Evolutionary conservation across 2,113 vertebrate species (phyloP).

Genomic region (Pungitius pungitius): DNA sequence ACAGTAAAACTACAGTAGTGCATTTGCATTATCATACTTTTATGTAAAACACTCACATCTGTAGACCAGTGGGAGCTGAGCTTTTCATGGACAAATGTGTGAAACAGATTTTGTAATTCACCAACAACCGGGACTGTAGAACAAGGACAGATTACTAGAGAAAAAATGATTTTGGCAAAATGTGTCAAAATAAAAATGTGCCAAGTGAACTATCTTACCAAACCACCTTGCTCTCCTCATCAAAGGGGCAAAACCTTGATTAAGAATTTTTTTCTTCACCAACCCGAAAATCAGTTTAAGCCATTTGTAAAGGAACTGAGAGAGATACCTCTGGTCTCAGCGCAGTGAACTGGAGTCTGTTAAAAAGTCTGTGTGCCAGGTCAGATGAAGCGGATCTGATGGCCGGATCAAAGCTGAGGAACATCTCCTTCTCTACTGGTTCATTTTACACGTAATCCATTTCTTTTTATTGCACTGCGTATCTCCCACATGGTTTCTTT

Average conservation of each 20-base stretch:
- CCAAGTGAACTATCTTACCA: not conserved
- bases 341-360: slow-evolving; percentile 19
- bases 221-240: slow-evolving; percentile 21
- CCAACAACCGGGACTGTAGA: not conserved
- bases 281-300: slow-evolving; percentile 31
- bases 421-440: slow-evolving; percentile 28
- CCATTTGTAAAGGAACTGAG: not conserved
- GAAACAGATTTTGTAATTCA: slow-evolving; percentile 15
- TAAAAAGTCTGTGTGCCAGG: slow-evolving; percentile 24
- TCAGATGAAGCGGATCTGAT: slow-evolving; percentile 49
- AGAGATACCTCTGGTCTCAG: slow-evolving; percentile 28
- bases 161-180: slow-evolving; percentile 8
- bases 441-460: slow-evolving; percentile 43
- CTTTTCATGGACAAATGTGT: not conserved
- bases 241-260: slow-evolving; percentile 26
- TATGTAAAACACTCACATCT: slow-evolving; percentile 19
- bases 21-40: slow-evolving; percentile 15
- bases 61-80: not conserved
- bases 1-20: slow-evolving; percentile 33
- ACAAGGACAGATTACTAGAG: not conserved
- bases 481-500: slow-evolving; percentile 1
- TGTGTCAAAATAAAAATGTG: slow-evolving; percentile 11
- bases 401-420: slow-evolving; percentile 51
- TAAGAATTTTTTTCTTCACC: slow-evolving; percentile 15
- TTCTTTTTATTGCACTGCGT: slow-evolving; percentile 17